Conservation (phyloP, 1,140 invertebrate genomes). For the Dufourea novaeangliae region DNA sequence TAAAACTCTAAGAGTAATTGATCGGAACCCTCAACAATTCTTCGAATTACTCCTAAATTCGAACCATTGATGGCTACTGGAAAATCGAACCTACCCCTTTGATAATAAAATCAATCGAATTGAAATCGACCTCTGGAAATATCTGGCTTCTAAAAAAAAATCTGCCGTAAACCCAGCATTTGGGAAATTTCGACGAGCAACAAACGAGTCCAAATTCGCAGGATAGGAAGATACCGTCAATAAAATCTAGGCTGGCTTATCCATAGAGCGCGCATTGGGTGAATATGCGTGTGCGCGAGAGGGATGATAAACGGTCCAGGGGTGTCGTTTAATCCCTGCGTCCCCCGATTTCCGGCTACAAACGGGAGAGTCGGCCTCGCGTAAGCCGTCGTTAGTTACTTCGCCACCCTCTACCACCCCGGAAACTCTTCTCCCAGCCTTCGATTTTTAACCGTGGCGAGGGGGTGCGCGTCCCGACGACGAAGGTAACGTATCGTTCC, state of each 20-base stretch:
- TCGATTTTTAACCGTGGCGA: constrained; percentile 35
- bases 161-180: no score
- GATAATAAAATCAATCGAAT: no score
- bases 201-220: background rate
- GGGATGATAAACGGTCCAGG: constrained; percentile 64
- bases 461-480: background rate
- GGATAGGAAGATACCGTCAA: background rate
- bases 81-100: no score
- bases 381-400: constrained; percentile 75
- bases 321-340: constrained; percentile 60
- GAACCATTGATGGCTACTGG: no score
- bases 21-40: no score
- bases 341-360: constrained; percentile 38
- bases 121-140: no score
- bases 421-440: constrained; percentile 20
- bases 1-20: no score
- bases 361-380: constrained; percentile 43
- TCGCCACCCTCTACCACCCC: constrained; percentile 43
- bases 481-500: constrained; percentile 66
- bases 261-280: background rate
- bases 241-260: constrained; percentile 47
- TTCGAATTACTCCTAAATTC: no score
- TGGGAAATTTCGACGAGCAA: constrained; percentile 1
- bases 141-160: no score
- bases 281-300: constrained; percentile 34